Conservation (phyloP, 2,113 vertebrate species). For the Scopus umbretta region DNA sequence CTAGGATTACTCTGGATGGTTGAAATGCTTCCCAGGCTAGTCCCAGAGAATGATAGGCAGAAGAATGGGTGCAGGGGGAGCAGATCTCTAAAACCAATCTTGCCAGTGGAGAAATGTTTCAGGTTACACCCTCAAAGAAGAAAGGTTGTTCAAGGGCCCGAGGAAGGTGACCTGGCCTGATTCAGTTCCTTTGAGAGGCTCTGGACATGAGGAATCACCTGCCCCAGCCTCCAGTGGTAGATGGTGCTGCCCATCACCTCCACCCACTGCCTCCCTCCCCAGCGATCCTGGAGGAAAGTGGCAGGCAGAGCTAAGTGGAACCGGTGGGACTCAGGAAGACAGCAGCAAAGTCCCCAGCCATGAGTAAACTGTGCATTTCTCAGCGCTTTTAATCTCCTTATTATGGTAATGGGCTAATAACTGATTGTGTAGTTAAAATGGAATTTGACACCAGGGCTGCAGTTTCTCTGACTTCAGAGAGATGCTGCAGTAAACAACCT, state of each 20-base stretch:
- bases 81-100: neutral
- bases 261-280: neutral
- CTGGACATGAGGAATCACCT: neutral
- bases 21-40: neutral
- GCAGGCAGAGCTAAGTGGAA: neutral
- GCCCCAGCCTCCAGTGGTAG: neutral
- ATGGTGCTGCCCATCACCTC: neutral
- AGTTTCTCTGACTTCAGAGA: conserved; percentile 43
- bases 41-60: neutral
- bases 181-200: neutral
- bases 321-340: neutral
- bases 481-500: conserved; percentile 45
- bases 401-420: conserved; percentile 57
- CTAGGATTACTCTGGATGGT: neutral
- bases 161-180: neutral
- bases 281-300: neutral
- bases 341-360: neutral
- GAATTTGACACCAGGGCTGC: conserved; percentile 50
- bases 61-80: neutral
- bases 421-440: conserved; percentile 57
- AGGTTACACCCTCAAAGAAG: neutral
- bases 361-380: neutral
- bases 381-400: conserved; percentile 40
- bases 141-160: neutral
- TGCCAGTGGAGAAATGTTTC: neutral